Evolutionary conservation across 2,888 invertebrate genomes (phyloP).

Genomic region (Catocala fraxini): DNA sequence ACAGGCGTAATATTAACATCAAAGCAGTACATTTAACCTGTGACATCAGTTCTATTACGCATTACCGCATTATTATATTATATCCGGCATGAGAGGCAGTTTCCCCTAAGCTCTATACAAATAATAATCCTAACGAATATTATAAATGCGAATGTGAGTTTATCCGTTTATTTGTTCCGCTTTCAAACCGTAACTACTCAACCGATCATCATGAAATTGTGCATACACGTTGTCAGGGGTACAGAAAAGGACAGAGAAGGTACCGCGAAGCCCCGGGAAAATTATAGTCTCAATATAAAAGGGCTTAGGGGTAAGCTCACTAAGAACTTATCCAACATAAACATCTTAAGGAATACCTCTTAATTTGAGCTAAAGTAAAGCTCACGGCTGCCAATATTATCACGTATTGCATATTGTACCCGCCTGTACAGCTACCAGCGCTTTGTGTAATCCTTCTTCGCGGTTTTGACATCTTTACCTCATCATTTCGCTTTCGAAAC

Average conservation of each 20-base stretch:
- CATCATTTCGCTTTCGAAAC: constrained; percentile 17
- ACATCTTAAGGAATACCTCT: constrained; percentile 38
- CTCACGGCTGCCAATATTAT: constrained; percentile 31
- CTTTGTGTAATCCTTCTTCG: constrained; percentile 36
- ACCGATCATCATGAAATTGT: too few species aligned
- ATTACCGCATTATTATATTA: neutral
- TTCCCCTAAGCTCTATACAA: constrained; percentile 13
- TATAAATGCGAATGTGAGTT: constrained; percentile 34
- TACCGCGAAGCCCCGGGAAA: neutral
- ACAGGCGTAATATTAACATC: too few species aligned
- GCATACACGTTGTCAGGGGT: too few species aligned
- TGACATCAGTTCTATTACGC: neutral
- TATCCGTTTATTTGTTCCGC: constrained; percentile 21
- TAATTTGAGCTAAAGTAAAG: constrained; percentile 34
- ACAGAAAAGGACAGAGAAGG: too few species aligned
- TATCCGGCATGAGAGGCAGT: neutral
- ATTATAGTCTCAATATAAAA: constrained; percentile 36
- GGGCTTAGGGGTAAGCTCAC: constrained; percentile 33
- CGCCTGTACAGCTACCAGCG: constrained; percentile 22
- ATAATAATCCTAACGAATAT: constrained; percentile 26
- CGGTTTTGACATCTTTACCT: constrained; percentile 36
- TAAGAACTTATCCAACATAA: constrained; percentile 35
- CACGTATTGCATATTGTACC: constrained; percentile 34
- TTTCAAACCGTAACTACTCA: too few species aligned
- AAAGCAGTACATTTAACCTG: too few species aligned